Evolutionary conservation across 2,888 invertebrate species (phyloP).

Genomic region (Xestia ashworthii): DNA sequence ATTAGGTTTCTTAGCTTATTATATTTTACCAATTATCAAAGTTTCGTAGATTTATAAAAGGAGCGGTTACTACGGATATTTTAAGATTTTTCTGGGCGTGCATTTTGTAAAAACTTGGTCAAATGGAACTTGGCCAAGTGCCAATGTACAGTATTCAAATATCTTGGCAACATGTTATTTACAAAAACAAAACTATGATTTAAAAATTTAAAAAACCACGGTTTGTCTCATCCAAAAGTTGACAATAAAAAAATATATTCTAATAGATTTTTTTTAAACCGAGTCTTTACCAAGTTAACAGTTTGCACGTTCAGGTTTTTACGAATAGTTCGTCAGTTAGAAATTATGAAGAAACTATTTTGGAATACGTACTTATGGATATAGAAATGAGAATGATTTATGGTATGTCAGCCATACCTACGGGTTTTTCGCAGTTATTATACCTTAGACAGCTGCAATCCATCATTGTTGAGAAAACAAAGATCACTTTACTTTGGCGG

Average conservation of each 20-base stretch:
- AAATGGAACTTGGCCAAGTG: neutral
- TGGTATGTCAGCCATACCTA: constrained; percentile 14
- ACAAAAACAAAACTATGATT: constrained; percentile 23
- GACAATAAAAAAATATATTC: too few species aligned
- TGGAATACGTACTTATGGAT: constrained; percentile 54
- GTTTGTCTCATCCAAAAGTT: neutral
- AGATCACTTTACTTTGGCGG: neutral
- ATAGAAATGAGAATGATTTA: constrained; percentile 22
- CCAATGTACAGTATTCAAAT: neutral
- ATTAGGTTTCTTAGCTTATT: constrained; percentile 68
- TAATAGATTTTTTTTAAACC: neutral
- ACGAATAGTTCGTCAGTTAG: constrained; percentile 43
- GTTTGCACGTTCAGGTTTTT: constrained; percentile 25
- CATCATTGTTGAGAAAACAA: neutral
- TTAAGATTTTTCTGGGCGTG: constrained; percentile 40
- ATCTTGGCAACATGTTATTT: neutral
- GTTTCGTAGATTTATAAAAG: constrained; percentile 64
- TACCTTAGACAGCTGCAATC: neutral
- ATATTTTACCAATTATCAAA: constrained; percentile 67
- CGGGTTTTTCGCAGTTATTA: neutral
- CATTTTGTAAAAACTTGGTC: constrained; percentile 21
- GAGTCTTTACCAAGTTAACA: constrained; percentile 25
- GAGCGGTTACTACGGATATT: constrained; percentile 64
- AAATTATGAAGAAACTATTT: constrained; percentile 46
- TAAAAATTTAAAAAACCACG: neutral